phyloP scores from a whole-genome alignment of 2,113 vertebrate species.

The Nerophis ophidion region DNA sequence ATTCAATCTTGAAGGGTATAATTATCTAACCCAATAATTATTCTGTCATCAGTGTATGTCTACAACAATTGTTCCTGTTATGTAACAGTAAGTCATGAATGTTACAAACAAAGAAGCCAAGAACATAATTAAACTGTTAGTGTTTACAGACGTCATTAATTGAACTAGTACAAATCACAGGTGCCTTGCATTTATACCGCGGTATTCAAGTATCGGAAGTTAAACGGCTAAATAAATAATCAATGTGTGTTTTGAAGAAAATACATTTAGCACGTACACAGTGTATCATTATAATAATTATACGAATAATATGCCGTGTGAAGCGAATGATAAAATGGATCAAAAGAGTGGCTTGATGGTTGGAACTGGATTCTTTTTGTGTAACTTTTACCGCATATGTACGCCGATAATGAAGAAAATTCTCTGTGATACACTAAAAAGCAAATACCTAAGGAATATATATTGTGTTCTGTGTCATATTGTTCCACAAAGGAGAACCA shows the following conservation, averaged over 20 bases:
- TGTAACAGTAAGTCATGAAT: no score
- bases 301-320: neutral
- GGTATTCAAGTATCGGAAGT: neutral
- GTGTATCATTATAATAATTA: neutral
- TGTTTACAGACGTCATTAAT: neutral
- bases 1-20: no score
- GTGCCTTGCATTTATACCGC: slow-evolving; percentile 22
- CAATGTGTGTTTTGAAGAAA: neutral
- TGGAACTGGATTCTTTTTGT: no score
- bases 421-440: no score
- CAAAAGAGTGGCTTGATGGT: neutral
- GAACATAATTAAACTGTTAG: neutral
- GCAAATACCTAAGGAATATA: no score
- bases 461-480: no score
- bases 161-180: slow-evolving; percentile 13
- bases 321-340: neutral
- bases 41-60: no score
- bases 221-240: neutral
- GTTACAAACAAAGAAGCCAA: neutral
- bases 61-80: no score
- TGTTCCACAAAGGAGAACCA: no score
- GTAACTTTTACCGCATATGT: no score
- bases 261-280: neutral
- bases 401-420: no score
- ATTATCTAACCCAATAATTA: no score